phyloP scores from a whole-genome alignment of 2,113 vertebrate genomes.

The Lophotis ruficrista region DNA sequence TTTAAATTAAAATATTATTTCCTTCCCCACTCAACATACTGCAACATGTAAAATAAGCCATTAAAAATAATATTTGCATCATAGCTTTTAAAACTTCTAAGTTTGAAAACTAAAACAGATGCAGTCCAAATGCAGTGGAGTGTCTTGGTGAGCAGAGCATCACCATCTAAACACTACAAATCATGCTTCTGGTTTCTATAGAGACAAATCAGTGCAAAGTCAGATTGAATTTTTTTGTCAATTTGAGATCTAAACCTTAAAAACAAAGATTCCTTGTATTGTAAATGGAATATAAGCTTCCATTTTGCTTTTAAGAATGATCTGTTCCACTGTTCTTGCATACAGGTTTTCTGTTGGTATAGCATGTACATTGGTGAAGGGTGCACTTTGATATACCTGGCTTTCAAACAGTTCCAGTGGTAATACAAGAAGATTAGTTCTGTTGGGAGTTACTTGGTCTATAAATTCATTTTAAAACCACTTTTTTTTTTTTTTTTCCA shows the following conservation, averaged over 20 bases:
- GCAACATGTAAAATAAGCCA: background rate
- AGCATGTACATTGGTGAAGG: fast-evolving
- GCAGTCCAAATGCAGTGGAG: background rate
- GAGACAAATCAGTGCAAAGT: background rate
- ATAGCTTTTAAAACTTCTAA: background rate
- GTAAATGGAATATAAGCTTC: background rate
- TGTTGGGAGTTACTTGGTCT: background rate
- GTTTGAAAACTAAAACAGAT: background rate
- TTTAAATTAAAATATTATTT: background rate
- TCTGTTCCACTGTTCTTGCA: background rate
- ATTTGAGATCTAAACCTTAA: background rate
- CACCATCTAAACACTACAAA: background rate
- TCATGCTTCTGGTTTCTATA: background rate
- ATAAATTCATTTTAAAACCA: background rate
- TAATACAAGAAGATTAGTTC: background rate
- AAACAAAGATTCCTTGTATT: background rate
- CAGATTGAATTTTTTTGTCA: background rate
- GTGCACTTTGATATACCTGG: background rate
- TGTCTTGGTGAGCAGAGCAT: background rate
- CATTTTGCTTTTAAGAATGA: background rate
- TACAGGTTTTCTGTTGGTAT: background rate
- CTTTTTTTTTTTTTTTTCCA: background rate
- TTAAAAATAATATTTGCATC: background rate
- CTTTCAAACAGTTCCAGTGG: background rate
- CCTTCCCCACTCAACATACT: background rate